These are phyloP conservation scores for Leptothorax acervorum DNA, from an alignment of 2,888 invertebrate genomes.

Conservation along the genomic window DNA sequence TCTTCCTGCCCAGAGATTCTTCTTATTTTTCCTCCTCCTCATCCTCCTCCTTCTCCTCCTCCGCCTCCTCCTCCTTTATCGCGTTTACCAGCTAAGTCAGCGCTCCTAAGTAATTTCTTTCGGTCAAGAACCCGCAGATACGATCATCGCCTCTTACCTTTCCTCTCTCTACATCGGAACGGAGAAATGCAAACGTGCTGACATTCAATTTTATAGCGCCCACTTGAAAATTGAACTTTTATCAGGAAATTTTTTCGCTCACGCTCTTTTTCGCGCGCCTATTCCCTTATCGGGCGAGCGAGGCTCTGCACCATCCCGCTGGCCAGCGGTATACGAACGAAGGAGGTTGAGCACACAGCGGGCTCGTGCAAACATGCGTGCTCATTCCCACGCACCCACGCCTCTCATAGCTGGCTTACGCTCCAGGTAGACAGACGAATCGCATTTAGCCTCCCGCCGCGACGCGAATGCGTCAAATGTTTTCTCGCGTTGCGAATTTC, in stretches of 20 bases:
- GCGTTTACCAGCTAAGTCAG: constrained; percentile 36
- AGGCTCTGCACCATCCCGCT: background rate
- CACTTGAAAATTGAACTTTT: constrained; percentile 23
- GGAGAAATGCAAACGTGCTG: background rate
- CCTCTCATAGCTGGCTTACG: constrained; percentile 60
- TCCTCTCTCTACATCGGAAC: background rate
- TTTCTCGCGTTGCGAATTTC: constrained; percentile 47
- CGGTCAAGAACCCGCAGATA: constrained; percentile 21
- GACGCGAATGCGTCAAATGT: constrained; percentile 43
- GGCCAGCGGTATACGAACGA: constrained; percentile 5
- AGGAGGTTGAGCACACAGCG: constrained; percentile 37
- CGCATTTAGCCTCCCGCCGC: constrained; percentile 50
- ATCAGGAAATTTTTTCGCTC: constrained; percentile 14
- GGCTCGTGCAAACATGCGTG: constrained; percentile 52
- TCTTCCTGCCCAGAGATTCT: constrained; percentile 65
- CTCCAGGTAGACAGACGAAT: constrained; percentile 53
- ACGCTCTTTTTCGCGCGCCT: constrained; percentile 25
- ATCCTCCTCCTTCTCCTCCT: constrained; percentile 23
- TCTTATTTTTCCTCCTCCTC: constrained; percentile 53
- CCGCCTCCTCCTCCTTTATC: constrained; percentile 7
- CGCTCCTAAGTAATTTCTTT: constrained; percentile 43
- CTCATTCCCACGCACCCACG: constrained; percentile 71
- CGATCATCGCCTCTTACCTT: background rate
- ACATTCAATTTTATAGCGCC: constrained; percentile 10
- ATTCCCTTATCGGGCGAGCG: constrained; percentile 11